These are phyloP conservation scores for Hylaea fasciaria DNA, from an alignment of 2,888 invertebrate species.

Conservation along the genomic window DNA sequence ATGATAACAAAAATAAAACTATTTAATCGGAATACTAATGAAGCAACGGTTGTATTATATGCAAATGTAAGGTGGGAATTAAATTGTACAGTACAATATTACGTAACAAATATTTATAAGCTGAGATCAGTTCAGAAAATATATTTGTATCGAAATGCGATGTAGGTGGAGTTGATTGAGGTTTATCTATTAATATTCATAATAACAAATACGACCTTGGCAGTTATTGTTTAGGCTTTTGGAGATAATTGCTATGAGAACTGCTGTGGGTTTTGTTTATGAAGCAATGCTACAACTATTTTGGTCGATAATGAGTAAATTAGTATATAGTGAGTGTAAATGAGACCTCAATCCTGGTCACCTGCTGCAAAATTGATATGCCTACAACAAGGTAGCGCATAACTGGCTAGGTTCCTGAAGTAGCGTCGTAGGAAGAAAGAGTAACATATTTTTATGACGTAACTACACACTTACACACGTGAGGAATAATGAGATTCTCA, in stretches of 20 bases:
- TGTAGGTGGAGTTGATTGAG: constrained; percentile 49
- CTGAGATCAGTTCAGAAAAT: constrained; percentile 53
- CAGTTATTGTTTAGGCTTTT: constrained; percentile 24
- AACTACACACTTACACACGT: no score
- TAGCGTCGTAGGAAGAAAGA: no score
- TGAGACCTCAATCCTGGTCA: no score
- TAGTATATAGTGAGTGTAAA: no score
- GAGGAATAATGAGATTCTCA: no score
- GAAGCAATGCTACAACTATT: background rate
- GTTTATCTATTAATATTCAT: constrained; percentile 24
- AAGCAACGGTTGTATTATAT: constrained; percentile 24
- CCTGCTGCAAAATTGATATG: no score
- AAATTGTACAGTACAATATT: constrained; percentile 42
- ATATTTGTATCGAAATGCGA: constrained; percentile 32
- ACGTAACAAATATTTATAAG: constrained; percentile 54
- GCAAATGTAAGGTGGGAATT: constrained; percentile 31
- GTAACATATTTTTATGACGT: no score
- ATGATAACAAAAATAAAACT: constrained; percentile 7
- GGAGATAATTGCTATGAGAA: constrained; percentile 20
- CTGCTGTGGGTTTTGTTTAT: constrained; percentile 5
- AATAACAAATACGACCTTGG: constrained; percentile 33
- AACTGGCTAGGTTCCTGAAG: no score
- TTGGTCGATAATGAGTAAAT: no score
- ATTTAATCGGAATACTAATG: constrained; percentile 23
- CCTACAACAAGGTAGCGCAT: no score